phyloP scores from a whole-genome alignment of 2,797 vertebrate genomes.

The Vespertilio murinus region DNA sequence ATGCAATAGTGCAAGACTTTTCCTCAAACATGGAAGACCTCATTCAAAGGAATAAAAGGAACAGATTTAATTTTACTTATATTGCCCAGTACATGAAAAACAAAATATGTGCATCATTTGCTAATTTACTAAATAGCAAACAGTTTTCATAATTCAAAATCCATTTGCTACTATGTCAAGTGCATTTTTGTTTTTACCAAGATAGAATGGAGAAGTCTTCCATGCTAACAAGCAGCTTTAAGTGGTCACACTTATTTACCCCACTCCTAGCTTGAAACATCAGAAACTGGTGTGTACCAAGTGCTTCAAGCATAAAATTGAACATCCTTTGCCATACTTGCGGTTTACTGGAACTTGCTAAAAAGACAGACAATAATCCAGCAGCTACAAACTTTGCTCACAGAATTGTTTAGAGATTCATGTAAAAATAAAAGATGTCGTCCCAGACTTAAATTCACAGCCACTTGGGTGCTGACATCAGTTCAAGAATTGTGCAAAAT shows the following conservation, averaged over 20 bases:
- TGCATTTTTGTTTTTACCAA: conserved; percentile 68
- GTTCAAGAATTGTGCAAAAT: conserved; percentile 85
- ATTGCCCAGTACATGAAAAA: conserved; percentile 72
- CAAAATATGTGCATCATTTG: conserved; percentile 78
- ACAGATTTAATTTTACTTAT: conserved; percentile 74
- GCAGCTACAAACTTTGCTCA: conserved; percentile 74
- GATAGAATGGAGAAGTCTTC: conserved; percentile 80
- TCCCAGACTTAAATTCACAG: conserved; percentile 72
- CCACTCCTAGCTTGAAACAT: conserved; percentile 63
- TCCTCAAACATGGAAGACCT: conserved; percentile 91
- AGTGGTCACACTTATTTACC: conserved; percentile 65
- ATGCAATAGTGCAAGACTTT: conserved; percentile 93
- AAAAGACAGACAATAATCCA: conserved; percentile 72
- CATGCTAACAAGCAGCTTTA: conserved; percentile 81
- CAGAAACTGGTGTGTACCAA: conserved; percentile 5
- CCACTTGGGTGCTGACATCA: conserved; percentile 69
- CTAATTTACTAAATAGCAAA: conserved; percentile 64
- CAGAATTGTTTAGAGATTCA: conserved; percentile 66
- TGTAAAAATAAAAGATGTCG: conserved; percentile 71
- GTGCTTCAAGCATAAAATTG: conserved; percentile 40
- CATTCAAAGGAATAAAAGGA: conserved; percentile 76
- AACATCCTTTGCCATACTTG: conserved; percentile 67
- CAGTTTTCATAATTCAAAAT: conserved; percentile 73
- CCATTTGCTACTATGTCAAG: conserved; percentile 74
- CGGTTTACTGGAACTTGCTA: conserved; percentile 61